Conservation (phyloP, 1,140 invertebrate genomes). For the Argopecten irradians region DNA sequence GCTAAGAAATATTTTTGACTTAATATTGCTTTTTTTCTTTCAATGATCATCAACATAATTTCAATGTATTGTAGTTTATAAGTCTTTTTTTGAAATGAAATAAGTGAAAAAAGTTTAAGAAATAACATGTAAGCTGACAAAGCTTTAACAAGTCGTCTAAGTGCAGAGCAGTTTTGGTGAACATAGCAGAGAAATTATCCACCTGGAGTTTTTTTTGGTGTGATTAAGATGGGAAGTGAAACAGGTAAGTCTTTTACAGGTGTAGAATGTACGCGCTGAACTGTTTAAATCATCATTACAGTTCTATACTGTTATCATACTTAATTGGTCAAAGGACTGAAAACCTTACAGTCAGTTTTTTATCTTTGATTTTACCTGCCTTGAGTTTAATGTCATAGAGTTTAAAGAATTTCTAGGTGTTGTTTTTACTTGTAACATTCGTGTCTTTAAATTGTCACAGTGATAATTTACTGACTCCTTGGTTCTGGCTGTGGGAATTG, state of each 20-base stretch:
- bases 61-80: neutral
- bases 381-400: neutral
- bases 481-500: neutral
- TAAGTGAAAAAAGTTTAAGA: too few relatives aligned
- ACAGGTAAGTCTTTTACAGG: neutral
- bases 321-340: neutral
- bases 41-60: neutral
- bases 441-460: neutral
- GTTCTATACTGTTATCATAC: neutral
- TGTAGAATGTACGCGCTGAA: neutral
- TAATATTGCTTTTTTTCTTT: neutral
- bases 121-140: neutral
- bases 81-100: neutral
- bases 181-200: conserved; percentile 9
- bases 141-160: neutral
- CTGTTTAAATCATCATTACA: neutral
- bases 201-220: neutral
- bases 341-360: neutral
- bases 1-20: neutral
- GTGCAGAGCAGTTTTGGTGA: neutral
- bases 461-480: neutral
- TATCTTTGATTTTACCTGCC: neutral
- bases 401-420: neutral
- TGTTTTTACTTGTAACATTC: too few relatives aligned
- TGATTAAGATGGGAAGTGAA: neutral